Percentiles rank a stretch among this genome's conserved stretches.
Evolutionary conservation across 2,113 vertebrate species (phyloP).

Genomic region (Prionailurus bengalensis): DNA sequence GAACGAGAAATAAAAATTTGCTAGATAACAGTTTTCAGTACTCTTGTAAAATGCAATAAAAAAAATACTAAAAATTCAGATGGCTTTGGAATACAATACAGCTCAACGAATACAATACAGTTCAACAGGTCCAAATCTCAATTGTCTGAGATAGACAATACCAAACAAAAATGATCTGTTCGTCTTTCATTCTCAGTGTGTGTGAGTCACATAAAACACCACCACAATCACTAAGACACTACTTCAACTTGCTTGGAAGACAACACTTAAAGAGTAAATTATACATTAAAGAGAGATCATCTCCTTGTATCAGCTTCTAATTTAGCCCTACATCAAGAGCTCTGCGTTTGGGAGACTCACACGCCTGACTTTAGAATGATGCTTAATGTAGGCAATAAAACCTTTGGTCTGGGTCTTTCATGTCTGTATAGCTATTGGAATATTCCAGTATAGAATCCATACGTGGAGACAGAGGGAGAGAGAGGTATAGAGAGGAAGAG

Average conservation of each 20-base stretch:
- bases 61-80: constrained; percentile 19
- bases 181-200: neutral
- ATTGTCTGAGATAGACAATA: neutral
- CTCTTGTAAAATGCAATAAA: neutral
- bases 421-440: neutral
- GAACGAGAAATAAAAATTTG: constrained; percentile 43
- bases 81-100: constrained; percentile 2
- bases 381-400: neutral
- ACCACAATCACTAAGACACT: neutral
- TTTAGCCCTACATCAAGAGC: constrained; percentile 20
- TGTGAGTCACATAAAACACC: neutral
- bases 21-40: neutral
- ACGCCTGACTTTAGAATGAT: neutral
- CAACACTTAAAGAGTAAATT: neutral
- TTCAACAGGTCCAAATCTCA: neutral
- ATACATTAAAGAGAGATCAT: neutral
- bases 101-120: neutral
- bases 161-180: neutral
- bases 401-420: neutral
- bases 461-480: no score
- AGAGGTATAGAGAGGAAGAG: no score
- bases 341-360: neutral
- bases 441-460: neutral
- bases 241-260: neutral
- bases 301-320: neutral